Evolutionary conservation across 2,113 vertebrate genomes (phyloP), one percentile per base, ranked within the genome.

Genomic region (Cnemophilus loriae): DNA sequence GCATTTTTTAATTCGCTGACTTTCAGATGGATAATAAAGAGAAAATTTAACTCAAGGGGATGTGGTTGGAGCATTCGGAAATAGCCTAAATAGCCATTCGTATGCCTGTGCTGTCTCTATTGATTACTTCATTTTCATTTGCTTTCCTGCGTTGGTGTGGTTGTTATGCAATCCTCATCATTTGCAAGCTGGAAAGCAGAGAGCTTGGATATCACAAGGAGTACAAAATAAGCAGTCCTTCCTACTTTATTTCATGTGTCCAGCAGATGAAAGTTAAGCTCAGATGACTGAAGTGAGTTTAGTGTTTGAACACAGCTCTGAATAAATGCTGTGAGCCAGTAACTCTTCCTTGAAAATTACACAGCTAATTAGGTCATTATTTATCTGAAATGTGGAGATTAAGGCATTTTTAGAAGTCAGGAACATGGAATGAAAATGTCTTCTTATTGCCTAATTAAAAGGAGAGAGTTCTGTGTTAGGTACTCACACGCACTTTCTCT

Each of bases 71-170:
- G 39, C 70, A 65, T 90, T 76, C 90, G 55, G 50, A 95, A 91
- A 83, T 64, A 93, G 77, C 77, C 78, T 89, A 89, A 91, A 73
- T 89, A 85, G 59, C 42, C 41, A 52, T 63, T 89, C 47, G 8
- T 68, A 77, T 63, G 84, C 87, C 75, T 67, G 49, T 93, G 37
- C 85, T 96, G 77, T 95, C 77, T 74, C 33, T 76, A 71, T 90
- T 61, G 71, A 95, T 92, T 89, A 41, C 37, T 97, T 88, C 67
- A 81, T 83, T 95, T 92, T 81, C 55, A 59, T 91, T 89, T 93
- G 64, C 69, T 94, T 77, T 95, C 67, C 84, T 78, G 21, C 46
- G 8, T 56, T 84, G 77, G 12, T 81, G 78, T 73, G 55, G 39
- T 68, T 76, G 47, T 21, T 92, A 30, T 81, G 56, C 92, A 92